A percentile compares a stretch with the other conserved stretches of the same genome.
These are phyloP conservation scores for Gorilla gorilla DNA, from an alignment of 2,113 vertebrate genomes.

Conservation along the genomic window DNA sequence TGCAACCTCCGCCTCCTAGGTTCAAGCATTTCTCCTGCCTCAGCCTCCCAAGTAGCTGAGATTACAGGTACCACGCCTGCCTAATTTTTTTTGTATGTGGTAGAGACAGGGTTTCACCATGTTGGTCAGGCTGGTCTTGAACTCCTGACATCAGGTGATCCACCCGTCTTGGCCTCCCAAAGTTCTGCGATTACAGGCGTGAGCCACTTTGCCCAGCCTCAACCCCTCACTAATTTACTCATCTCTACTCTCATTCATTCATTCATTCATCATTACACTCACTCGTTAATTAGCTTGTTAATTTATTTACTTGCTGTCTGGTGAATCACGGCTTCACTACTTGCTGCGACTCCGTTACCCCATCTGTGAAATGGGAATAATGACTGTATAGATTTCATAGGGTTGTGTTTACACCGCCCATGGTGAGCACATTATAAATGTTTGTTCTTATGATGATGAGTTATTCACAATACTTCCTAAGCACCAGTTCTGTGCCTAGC, in stretches of 20 bases:
- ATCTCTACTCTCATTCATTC: not conserved
- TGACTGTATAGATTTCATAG: fast-evolving
- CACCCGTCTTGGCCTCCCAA: too few species aligned
- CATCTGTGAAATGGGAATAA: not conserved
- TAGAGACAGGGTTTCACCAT: too few species aligned
- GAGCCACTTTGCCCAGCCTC: too few species aligned
- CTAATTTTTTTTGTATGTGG: too few species aligned
- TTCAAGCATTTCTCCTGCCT: too few species aligned
- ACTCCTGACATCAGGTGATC: too few species aligned
- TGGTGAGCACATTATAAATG: fast-evolving
- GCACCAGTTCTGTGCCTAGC: not conserved
- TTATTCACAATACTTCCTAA: not conserved
- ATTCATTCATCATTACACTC: not conserved
- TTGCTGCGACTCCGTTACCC: not conserved
- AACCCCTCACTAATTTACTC: fast-evolving
- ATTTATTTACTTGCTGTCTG: not conserved
- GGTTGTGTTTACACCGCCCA: fast-evolving
- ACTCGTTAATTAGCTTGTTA: not conserved
- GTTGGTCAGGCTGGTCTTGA: too few species aligned
- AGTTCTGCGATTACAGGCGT: too few species aligned
- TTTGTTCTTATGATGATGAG: not conserved
- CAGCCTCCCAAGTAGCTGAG: too few species aligned
- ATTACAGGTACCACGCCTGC: too few species aligned
- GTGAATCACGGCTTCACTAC: not conserved
- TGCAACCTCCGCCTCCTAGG: too few species aligned